Percentiles rank a stretch among this genome's conserved stretches.
phyloP scores from a whole-genome alignment of 2,888 invertebrate genomes.

The Caenorhabditis virilis region DNA sequence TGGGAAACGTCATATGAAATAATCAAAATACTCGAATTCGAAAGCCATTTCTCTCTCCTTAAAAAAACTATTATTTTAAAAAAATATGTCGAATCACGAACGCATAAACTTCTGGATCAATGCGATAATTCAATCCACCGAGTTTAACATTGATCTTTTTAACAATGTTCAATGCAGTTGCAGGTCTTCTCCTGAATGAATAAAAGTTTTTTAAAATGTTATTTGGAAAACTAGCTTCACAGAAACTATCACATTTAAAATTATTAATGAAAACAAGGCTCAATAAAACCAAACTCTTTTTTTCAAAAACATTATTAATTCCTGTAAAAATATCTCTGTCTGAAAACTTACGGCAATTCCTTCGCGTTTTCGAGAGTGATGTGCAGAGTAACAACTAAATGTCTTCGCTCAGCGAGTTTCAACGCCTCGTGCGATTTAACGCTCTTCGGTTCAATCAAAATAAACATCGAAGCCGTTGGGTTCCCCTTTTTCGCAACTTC shows the following conservation, averaged over 20 bases:
- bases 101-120: conserved; percentile 17
- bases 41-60: conserved; percentile 9
- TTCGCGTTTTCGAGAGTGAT: conserved; percentile 16
- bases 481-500: no score
- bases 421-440: conserved; percentile 11
- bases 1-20: conserved; percentile 44
- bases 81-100: no score
- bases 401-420: conserved; percentile 33
- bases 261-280: no score
- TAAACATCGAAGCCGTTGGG: no score
- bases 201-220: not conserved
- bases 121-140: conserved; percentile 31
- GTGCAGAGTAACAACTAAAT: conserved; percentile 25
- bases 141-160: conserved; percentile 36
- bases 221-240: not conserved
- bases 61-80: not conserved
- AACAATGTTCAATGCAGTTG: conserved; percentile 16
- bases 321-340: no score
- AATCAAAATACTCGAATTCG: conserved; percentile 7
- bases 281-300: no score
- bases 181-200: conserved; percentile 5
- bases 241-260: no score
- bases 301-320: no score
- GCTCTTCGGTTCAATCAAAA: no score
- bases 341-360: conserved; percentile 3